Base-by-base conservation (phyloP, 2,113 vertebrate genomes). In the Pteruthius melanotis region DNA sequence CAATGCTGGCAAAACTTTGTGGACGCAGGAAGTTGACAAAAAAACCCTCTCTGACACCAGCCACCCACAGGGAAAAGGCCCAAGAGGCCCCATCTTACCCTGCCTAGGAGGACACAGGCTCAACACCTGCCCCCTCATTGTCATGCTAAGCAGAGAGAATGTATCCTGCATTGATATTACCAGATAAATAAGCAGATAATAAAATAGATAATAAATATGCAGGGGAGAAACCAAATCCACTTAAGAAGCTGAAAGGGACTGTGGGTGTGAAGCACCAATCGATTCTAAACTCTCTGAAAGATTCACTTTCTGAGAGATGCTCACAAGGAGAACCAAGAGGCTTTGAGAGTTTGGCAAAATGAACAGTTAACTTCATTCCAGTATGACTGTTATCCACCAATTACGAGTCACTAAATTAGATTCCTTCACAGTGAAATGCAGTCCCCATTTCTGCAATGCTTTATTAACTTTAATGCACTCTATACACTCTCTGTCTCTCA, bases 391-490 rank as follows among this genome's bases (percentile, higher is more conserved):
- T 94, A 95, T 96, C 87, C 92, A 95, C 91, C 90, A 90, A 97
- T 97, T 96, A 96, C 84, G 31, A 94, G 66, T 95, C 90, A 87
- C 94, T 96, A 95, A 97, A 97, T 98, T 97, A 96, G 93, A 95
- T 96, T 96, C 93, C 80, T 95, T 95, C 89, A 83, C 90, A 88
- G 40, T 94, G 93, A 96, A 97, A 97, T 97, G 90, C 76, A 90
- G 95, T 85, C 94, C 85, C 60, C 64, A 86, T 69, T 90, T 82
- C 91, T 94, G 85, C 76, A 88, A 96, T 94, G 94, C 95, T 95
- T 95, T 95, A 97, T 98, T 97, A 97, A 98, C 94, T 95, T 97
- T 87, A 97, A 97, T 95, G 95, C 90, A 95, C 89, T 95, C 93
- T 60, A 42, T 66, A 89, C 8, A 5, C 76, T 96, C 81, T 88